phyloP scores from a whole-genome alignment of 2,797 vertebrate genomes.

The Epinephelus malabaricus region DNA sequence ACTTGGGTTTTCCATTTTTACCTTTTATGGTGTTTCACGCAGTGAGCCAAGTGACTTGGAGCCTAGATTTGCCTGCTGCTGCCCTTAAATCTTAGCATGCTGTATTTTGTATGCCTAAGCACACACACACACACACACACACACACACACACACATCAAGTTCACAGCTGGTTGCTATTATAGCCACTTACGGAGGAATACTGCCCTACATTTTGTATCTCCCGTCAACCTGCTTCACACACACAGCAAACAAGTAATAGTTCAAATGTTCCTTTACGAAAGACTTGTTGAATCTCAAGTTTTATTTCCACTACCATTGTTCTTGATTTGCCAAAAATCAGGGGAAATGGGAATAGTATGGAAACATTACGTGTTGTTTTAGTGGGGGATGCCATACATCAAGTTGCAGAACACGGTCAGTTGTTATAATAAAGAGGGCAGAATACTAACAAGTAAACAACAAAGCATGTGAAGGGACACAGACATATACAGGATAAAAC shows the following conservation, averaged over 20 bases:
- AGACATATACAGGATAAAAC: background rate
- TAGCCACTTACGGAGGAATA: constrained; percentile 68
- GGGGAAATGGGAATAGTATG: background rate
- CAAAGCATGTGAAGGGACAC: background rate
- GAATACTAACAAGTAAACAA: background rate
- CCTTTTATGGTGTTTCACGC: constrained; percentile 77
- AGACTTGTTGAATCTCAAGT: background rate
- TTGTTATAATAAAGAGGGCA: background rate
- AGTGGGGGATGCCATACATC: background rate
- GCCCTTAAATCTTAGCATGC: constrained; percentile 73
- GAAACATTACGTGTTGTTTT: background rate
- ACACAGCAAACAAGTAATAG: constrained; percentile 38
- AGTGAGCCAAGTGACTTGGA: constrained; percentile 51
- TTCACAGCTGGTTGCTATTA: constrained; percentile 87
- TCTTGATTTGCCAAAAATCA: background rate
- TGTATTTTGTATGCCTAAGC: constrained; percentile 50
- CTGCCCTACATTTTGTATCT: constrained; percentile 72
- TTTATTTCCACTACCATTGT: background rate
- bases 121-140: background rate
- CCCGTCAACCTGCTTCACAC: constrained; percentile 68
- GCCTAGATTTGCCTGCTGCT: constrained; percentile 64
- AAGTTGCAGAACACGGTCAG: background rate
- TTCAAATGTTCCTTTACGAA: constrained; percentile 33
- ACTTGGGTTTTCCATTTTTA: constrained; percentile 59
- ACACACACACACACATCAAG: constrained; percentile 31